Evolutionary conservation across 2,113 vertebrate genomes (phyloP), one percentile per base, ranked within the genome.

Genomic region (Brachirus orientalis): DNA sequence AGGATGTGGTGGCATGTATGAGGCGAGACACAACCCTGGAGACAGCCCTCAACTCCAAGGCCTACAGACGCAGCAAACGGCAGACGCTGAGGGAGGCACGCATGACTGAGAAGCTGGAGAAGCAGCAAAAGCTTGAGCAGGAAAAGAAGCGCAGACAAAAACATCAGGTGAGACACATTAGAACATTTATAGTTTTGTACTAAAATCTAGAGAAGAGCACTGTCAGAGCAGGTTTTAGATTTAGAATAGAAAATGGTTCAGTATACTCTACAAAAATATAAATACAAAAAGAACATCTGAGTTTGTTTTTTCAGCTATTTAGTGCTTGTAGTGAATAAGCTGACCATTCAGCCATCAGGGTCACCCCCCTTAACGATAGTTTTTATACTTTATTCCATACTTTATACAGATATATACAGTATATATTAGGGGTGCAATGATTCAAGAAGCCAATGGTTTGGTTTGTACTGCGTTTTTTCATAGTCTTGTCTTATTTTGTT

Each of bases 111-210:
- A 99, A 99, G 48, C 93, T 99, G 70, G 98, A 99, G 87, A 99
- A 99, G 66, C 98, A 99, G 86, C 98, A 99, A 92, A 99, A 99
- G 91, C 97, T 99, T 0, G 98, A 99, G 45, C 98, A 99, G 77
- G 98, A 99, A 73, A 94, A 97, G 73, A 99, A 99, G 51, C 96
- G 97, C 2, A 85, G 97, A n/a, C 98, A 99, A 88, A 99, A 99
- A 72, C 97, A 99, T 77, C 97, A 99, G 96, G 98, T 99, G 63
- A 65, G 7, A 7, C 3, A 20, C 17, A 4, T 10, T 12, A 2
- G 3, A 28, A 4, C 4, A 18, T 46, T 45, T n/a, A n/a, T n/a
- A n/a, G n/a, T n/a, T n/a, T n/a, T 16, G 11, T 12, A 2, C 16
- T 19, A 1, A 10, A 47, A 13, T 7, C 7, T 6, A 22, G 18